A percentile compares a stretch with the other conserved stretches of the same genome.
phyloP scores from a whole-genome alignment of 2,113 vertebrate species.

The Speoplatyrhinus poulsoni region DNA sequence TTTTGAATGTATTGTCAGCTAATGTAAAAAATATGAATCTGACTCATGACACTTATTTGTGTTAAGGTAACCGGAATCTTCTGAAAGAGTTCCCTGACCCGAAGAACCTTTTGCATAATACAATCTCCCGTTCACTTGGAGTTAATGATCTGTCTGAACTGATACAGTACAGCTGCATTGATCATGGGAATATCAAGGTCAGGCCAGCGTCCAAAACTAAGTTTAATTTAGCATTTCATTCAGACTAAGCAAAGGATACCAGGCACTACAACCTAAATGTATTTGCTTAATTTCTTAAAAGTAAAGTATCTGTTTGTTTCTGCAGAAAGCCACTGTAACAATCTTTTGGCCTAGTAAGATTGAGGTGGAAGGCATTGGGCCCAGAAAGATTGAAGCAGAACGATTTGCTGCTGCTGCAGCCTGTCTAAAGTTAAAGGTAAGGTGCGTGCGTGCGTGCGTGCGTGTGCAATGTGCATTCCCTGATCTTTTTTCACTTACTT shows the following conservation, averaged over 20 bases:
- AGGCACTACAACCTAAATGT: too few relatives aligned
- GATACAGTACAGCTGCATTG: conserved; percentile 86
- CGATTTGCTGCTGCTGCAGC: conserved; percentile 88
- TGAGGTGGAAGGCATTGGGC: conserved; percentile 86
- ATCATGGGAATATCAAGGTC: conserved; percentile 85
- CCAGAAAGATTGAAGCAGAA: conserved; percentile 88
- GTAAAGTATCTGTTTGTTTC: neutral
- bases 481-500: accelerated
- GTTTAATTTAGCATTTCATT: neutral
- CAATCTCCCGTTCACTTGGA: conserved; percentile 83
- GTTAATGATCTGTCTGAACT: conserved; percentile 81
- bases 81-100: conserved; percentile 90
- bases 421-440: conserved; percentile 88
- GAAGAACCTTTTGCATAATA: conserved; percentile 85
- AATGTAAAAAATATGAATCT: neutral
- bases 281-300: neutral
- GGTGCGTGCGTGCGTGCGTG: neutral
- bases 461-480: neutral
- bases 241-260: neutral
- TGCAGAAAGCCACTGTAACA: conserved; percentile 87
- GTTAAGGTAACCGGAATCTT: conserved; percentile 71
- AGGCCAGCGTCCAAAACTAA: conserved; percentile 4
- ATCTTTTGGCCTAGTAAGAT: conserved; percentile 89
- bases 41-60: neutral
- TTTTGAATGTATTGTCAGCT: too few relatives aligned